These are phyloP conservation scores for Trissolcus basalis DNA, from an alignment of 1,140 invertebrate genomes.

Conservation along the genomic window DNA sequence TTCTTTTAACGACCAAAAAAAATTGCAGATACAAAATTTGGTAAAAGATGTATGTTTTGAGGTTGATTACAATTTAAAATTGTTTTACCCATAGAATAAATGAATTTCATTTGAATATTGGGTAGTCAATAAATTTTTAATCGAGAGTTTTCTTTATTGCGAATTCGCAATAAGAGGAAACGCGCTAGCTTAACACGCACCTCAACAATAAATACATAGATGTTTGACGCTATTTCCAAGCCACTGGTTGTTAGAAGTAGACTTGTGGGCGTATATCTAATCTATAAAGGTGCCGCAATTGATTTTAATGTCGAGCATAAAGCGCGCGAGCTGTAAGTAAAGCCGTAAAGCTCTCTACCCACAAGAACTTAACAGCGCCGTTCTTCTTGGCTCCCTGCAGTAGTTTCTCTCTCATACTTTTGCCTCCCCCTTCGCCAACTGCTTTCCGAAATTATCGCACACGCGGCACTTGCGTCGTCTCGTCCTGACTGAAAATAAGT, in stretches of 20 bases:
- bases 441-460: slow-evolving; percentile 57
- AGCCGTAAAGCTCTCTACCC: slow-evolving; percentile 60
- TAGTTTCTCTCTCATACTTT: slow-evolving; percentile 39
- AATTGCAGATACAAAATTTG: no score
- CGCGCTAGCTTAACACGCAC: slow-evolving; percentile 10
- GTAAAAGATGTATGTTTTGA: no score
- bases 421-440: slow-evolving; percentile 35
- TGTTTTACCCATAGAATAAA: no score
- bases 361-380: slow-evolving; percentile 56
- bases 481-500: slow-evolving; percentile 46
- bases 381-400: slow-evolving; percentile 53
- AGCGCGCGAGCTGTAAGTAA: slow-evolving; percentile 57
- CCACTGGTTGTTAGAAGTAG: slow-evolving; percentile 43
- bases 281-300: slow-evolving; percentile 66
- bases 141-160: no score
- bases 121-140: no score
- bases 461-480: slow-evolving; percentile 33
- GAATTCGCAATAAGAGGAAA: no score
- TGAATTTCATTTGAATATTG: no score
- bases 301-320: slow-evolving; percentile 67
- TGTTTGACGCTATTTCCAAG: slow-evolving; percentile 38
- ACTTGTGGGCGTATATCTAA: slow-evolving; percentile 60
- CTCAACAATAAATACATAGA: slow-evolving; percentile 34
- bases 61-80: no score
- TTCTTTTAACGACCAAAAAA: no score